Conservation (phyloP, 2,888 invertebrate genomes). For the Pseudococcus jackbeardsleyi region DNA sequence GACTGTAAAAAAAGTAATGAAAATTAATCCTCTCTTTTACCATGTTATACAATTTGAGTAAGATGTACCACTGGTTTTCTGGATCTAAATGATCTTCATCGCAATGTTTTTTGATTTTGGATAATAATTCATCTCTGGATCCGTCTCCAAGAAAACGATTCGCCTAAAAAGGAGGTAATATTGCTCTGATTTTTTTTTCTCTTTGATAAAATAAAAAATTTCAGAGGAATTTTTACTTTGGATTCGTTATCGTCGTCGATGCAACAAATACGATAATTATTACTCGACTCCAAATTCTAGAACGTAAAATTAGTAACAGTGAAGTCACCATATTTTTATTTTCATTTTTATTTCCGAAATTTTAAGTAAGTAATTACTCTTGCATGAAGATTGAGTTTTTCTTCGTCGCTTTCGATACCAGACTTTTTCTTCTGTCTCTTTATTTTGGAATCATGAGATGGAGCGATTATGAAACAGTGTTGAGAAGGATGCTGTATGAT, state of each 20-base stretch:
- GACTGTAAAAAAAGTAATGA: background rate
- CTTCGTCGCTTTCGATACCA: background rate
- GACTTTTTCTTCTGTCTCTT: background rate
- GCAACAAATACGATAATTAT: background rate
- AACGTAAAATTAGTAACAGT: background rate
- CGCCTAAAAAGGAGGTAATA: background rate
- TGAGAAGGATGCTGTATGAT: background rate
- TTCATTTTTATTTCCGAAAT: no score
- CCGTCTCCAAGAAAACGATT: background rate
- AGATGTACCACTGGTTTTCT: background rate
- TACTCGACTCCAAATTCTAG: background rate
- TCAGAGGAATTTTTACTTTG: background rate
- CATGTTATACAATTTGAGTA: slow-evolving; percentile 15
- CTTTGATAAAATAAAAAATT: background rate
- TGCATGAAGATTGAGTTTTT: background rate
- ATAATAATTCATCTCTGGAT: background rate
- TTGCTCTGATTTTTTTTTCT: background rate
- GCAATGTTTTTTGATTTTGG: background rate
- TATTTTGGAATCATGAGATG: background rate
- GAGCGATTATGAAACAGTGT: background rate
- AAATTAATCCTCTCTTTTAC: background rate
- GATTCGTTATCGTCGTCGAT: background rate
- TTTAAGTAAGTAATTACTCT: background rate
- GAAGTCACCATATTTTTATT: no score
- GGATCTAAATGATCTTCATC: background rate